Base-by-base conservation (phyloP, 2,113 vertebrate genomes). In the Cinclus mexicanus region DNA sequence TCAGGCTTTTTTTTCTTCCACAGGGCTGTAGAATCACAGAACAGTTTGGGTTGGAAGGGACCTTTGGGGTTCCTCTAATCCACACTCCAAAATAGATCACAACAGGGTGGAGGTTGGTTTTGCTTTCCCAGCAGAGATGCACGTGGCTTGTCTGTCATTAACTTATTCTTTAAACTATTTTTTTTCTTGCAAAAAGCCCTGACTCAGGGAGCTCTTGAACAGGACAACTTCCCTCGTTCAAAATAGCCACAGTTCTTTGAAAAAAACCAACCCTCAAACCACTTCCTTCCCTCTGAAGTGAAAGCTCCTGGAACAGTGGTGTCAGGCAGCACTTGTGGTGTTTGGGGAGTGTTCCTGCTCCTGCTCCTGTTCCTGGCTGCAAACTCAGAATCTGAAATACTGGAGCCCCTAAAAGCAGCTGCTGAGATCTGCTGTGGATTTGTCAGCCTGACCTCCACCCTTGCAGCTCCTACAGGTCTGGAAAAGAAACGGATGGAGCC, bases 391-490 rank as follows among this genome's bases (percentile, higher is more conserved):
- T 9, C 1, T 5, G 14, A 3, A 6, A 6, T 5, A 0, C 6
- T 19, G 33, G 10, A 57, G 11, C 7, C 29, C 42, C 42, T 3
- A 3, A 20, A 13, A 11, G 3, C 42, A 14, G 25, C 61, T 39
- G 77, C 20, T 1, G 7, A 14, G 75, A 20, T n/a, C 14, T 1
- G 8, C 0, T 10, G 24, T 1, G 52, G 31, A 0, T 5, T 10
- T 18, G 6, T 1, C 84, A 59, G 52, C 67, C 68, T 1, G 7
- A 8, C 9, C 12, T 1, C 31, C 35, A 2, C 1, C 21, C 31
- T 0, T 1, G 14, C 91, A 37, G 42, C 57, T 44, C 21, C 61
- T 50, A 1, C 18, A 29, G 71, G 4, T 1, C 0, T 0, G n/a
- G 63, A 5, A 56, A 26, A 12, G 3, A 19, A 67, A 47, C 5